Percentiles rank a stretch among this genome's conserved stretches.
These are phyloP conservation scores for Amphibalanus amphitrite DNA, from an alignment of 1,140 invertebrate genomes.

Conservation along the genomic window DNA sequence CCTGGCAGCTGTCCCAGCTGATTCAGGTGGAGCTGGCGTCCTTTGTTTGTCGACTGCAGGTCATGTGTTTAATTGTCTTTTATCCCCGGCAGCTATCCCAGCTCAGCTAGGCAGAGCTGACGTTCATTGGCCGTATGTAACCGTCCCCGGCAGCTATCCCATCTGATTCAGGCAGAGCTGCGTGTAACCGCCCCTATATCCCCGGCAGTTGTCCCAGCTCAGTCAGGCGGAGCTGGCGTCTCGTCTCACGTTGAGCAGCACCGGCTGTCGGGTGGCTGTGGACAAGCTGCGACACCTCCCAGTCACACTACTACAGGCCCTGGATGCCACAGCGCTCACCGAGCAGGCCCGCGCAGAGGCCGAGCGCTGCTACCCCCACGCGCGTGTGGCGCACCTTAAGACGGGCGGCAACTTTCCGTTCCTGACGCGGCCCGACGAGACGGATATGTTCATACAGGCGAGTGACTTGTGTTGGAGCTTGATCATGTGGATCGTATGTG, in stretches of 20 bases:
- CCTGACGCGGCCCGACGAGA: constrained; percentile 69
- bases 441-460: constrained; percentile 77
- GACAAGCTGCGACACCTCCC: constrained; percentile 46
- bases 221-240: constrained; percentile 68
- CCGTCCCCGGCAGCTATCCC: too few relatives aligned
- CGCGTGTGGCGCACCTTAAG: constrained; percentile 72
- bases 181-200: too few relatives aligned
- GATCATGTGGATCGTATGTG: neutral
- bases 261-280: constrained; percentile 59
- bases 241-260: constrained; percentile 69
- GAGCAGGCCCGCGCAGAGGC: constrained; percentile 50
- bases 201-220: constrained; percentile 54
- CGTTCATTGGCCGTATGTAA: too few relatives aligned
- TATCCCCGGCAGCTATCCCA: too few relatives aligned
- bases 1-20: too few relatives aligned
- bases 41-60: too few relatives aligned
- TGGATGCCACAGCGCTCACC: constrained; percentile 72
- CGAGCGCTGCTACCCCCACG: constrained; percentile 73
- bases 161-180: too few relatives aligned
- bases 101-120: too few relatives aligned
- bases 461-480: too few relatives aligned
- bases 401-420: constrained; percentile 83
- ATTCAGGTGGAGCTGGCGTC: too few relatives aligned
- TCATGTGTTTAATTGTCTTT: too few relatives aligned
- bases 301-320: constrained; percentile 74